Percentiles rank a stretch among this genome's conserved stretches.
Evolutionary conservation across 2,113 vertebrate genomes (phyloP).

Genomic region (Pionites leucogaster): DNA sequence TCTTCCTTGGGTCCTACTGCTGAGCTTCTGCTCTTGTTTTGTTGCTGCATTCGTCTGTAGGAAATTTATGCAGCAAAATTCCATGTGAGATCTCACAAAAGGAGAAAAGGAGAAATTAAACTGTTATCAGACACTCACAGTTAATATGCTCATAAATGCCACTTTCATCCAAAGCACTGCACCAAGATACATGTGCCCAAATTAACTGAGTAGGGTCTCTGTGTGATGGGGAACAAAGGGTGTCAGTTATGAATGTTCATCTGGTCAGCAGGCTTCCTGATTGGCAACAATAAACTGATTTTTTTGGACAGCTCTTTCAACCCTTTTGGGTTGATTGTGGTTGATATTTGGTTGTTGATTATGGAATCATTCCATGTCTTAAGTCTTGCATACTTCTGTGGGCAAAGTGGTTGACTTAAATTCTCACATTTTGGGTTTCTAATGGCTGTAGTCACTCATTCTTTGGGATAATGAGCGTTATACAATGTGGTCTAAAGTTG

Average conservation of each 20-base stretch:
- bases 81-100: neutral
- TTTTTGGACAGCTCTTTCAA: neutral
- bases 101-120: neutral
- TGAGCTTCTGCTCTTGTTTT: neutral
- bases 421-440: neutral
- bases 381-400: neutral
- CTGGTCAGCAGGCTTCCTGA: neutral
- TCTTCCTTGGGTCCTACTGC: neutral
- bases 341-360: neutral
- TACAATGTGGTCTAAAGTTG: neutral
- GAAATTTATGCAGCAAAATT: neutral
- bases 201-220: neutral
- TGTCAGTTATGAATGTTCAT: neutral
- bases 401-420: neutral
- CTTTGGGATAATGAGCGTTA: neutral
- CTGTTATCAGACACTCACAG: neutral
- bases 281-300: neutral
- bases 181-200: neutral
- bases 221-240: neutral
- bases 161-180: neutral
- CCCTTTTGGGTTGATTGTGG: neutral
- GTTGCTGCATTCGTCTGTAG: neutral
- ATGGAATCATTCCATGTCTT: accelerated
- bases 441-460: neutral
- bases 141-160: neutral